A percentile compares a stretch with the other conserved stretches of the same genome.
Conservation (phyloP, 2,113 vertebrate species). For the Varanus komodoensis region DNA sequence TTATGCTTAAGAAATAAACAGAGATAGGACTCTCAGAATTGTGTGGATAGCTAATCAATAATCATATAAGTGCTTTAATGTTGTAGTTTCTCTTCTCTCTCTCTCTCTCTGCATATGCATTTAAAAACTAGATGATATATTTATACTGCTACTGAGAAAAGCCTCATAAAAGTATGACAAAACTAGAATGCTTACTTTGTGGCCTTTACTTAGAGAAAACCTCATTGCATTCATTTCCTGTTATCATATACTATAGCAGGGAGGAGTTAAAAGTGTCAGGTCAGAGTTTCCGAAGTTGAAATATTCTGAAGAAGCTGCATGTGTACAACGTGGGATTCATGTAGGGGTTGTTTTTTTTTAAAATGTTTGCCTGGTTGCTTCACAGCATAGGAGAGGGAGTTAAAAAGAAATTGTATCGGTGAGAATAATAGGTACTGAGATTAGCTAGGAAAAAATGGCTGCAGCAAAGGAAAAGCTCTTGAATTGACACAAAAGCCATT, state of each 20-base stretch:
- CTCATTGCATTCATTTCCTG: slow-evolving; percentile 22
- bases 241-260: slow-evolving; percentile 21
- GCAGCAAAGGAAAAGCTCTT: background rate
- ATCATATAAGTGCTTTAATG: background rate
- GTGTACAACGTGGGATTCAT: background rate
- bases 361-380: background rate
- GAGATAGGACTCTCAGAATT: background rate
- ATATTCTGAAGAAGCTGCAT: background rate
- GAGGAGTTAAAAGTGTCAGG: background rate
- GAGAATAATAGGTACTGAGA: background rate
- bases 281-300: slow-evolving; percentile 19
- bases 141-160: background rate
- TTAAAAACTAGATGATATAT: background rate
- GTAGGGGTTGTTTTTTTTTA: no score
- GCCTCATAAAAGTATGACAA: background rate
- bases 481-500: background rate
- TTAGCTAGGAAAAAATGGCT: background rate
- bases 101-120: background rate
- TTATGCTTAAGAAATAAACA: background rate
- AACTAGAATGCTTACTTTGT: background rate
- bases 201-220: slow-evolving; percentile 8
- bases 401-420: background rate
- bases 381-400: background rate
- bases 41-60: background rate
- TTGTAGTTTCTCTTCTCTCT: background rate